Percentiles rank a stretch among this genome's conserved stretches.
phyloP scores from a whole-genome alignment of 2,888 invertebrate genomes.

The Tryphoninae sp. region DNA sequence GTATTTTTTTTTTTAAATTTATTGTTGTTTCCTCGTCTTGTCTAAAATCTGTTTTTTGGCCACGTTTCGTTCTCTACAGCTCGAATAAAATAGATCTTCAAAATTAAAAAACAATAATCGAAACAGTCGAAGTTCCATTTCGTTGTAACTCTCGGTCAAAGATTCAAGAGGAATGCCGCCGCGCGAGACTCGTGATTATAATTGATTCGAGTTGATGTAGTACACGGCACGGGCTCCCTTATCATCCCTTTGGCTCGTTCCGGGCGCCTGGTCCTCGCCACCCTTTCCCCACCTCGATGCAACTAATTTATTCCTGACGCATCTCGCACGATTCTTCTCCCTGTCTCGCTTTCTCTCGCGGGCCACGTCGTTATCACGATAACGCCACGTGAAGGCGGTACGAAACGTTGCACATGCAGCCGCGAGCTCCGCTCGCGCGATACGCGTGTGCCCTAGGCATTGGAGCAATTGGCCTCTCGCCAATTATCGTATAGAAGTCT shows the following conservation, averaged over 20 bases:
- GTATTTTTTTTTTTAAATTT: no score
- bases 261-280: neutral
- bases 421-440: conserved; percentile 39
- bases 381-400: conserved; percentile 50
- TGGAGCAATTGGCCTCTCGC: conserved; percentile 73
- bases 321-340: conserved; percentile 17
- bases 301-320: conserved; percentile 60
- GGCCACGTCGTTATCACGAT: conserved; percentile 59
- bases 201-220: conserved; percentile 57
- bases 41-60: no score
- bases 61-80: no score
- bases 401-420: conserved; percentile 35
- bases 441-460: conserved; percentile 65
- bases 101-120: neutral
- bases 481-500: conserved; percentile 67
- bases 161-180: conserved; percentile 10
- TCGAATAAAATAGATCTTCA: no score
- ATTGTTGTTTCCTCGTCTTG: no score
- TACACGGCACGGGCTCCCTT: conserved; percentile 53
- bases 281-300: conserved; percentile 20
- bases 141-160: neutral
- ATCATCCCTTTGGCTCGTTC: conserved; percentile 42
- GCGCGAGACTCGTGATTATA: conserved; percentile 39
- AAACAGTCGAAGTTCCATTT: conserved; percentile 14
- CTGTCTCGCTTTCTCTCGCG: conserved; percentile 17